phyloP scores from a whole-genome alignment of 2,797 vertebrate species.

The Melanotaenia maccullochi region DNA sequence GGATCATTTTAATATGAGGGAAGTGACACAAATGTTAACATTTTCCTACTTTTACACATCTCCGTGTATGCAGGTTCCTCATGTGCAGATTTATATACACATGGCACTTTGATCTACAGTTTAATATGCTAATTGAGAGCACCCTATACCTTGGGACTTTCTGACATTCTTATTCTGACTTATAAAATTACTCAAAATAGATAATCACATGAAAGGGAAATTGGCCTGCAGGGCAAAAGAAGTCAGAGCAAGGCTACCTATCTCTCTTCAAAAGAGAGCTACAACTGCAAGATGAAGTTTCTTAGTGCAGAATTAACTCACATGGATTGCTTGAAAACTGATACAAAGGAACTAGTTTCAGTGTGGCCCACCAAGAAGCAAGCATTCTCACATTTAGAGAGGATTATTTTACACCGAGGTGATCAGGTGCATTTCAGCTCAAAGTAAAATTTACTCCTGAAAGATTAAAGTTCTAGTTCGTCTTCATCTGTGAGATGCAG shows the following conservation, averaged over 20 bases:
- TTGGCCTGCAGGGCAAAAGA: slow-evolving; percentile 17
- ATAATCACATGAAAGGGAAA: slow-evolving; percentile 66
- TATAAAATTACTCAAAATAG: slow-evolving; percentile 37
- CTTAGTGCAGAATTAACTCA: slow-evolving; percentile 50
- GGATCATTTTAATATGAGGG: neutral
- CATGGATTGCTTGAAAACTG: slow-evolving; percentile 40
- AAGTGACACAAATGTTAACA: neutral
- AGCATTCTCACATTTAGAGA: slow-evolving; percentile 27
- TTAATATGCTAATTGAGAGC: slow-evolving; percentile 25
- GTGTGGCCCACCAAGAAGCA: slow-evolving; percentile 33
- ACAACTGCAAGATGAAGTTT: slow-evolving; percentile 29
- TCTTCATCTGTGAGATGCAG: slow-evolving; percentile 17
- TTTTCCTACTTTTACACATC: neutral
- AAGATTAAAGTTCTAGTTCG: slow-evolving; percentile 43
- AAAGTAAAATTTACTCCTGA: slow-evolving; percentile 36
- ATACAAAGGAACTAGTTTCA: slow-evolving; percentile 40
- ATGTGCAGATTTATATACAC: neutral
- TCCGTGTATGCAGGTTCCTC: neutral
- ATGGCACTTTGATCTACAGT: slow-evolving; percentile 16
- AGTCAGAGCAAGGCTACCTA: slow-evolving; percentile 46
- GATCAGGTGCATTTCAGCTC: slow-evolving; percentile 31
- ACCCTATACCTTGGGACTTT: slow-evolving; percentile 24
- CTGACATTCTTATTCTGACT: slow-evolving; percentile 23
- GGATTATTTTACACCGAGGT: slow-evolving; percentile 52
- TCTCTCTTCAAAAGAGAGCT: slow-evolving; percentile 17